Evolutionary conservation across 2,888 invertebrate genomes (phyloP), one percentile per base, ranked within the genome.

Genomic region (Anorthoa munda): DNA sequence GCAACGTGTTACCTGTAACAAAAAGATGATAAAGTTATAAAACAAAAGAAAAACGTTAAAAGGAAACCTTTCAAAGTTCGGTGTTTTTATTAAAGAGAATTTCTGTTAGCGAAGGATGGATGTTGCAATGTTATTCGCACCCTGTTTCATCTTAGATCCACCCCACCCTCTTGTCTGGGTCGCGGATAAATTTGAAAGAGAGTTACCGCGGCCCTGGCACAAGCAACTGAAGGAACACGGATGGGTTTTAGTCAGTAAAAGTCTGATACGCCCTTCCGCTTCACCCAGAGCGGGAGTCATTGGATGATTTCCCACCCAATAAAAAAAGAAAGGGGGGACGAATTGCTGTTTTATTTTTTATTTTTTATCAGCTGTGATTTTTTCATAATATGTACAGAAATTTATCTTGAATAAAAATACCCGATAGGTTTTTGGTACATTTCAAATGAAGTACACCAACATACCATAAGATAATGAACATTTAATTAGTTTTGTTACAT

Each of bases 1-100:
- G 69, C 71, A 84, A 59, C 39, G 85, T 77, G 45, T 77, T 82
- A 72, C 85, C 82, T 82, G 82, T n/a, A 82, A 82, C 72, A 81
- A 67, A 72, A 67, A 68, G 64, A 48, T 2, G 1, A 53, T 18
- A 60, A 53, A 26, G 12, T 64, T 83, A 58, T 55, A 70, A 70
- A 67, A 72, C 17, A 58, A 46, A 72, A 48, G 39, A 5, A 65
- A 17, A 53, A 58, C 15, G 12, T 50, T 23, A 23, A 31, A 64
- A 26, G 3, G 3, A 17, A 55, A 15, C 12, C 31, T 50, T 17
- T 31, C 7, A 21, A 61, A 53, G 17, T 51, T 60, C 2, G 15
- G 9, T 45, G 26, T 76, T 80, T 65, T 66, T 65, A 55, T 46
- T 12, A 64, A 66, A 59, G 18, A 60, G 23, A 59, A n/a, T 66